A percentile compares a stretch with the other conserved stretches of the same genome.
Conservation (phyloP, 2,888 invertebrate species). For the Agrypnus murinus region DNA sequence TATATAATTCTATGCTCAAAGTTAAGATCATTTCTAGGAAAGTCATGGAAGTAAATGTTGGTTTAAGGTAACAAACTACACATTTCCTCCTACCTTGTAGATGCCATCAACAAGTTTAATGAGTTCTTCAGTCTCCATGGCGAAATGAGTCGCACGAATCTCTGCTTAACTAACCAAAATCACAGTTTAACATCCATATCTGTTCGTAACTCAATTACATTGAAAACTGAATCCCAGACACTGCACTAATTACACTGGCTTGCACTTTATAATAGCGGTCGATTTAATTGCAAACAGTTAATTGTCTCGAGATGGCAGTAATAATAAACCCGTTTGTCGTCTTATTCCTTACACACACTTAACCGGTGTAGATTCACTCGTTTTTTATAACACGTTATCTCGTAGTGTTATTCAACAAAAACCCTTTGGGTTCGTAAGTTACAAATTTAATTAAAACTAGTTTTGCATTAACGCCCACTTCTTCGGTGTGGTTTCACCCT, state of each 20-base stretch:
- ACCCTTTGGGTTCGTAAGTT: conserved; percentile 4
- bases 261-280: conserved; percentile 41
- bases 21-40: conserved; percentile 12
- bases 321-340: conserved; percentile 10
- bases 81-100: conserved; percentile 83
- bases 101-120: conserved; percentile 93
- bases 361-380: not conserved
- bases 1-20: conserved; percentile 11
- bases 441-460: conserved; percentile 27
- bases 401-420: too few species aligned
- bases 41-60: conserved; percentile 16
- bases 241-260: conserved; percentile 44
- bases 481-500: conserved; percentile 12
- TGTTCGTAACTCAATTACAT: conserved; percentile 44
- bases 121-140: conserved; percentile 91
- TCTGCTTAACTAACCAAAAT: conserved; percentile 36
- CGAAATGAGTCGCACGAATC: conserved; percentile 43
- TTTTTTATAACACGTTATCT: not conserved
- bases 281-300: conserved; percentile 42
- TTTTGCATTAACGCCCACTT: conserved; percentile 17
- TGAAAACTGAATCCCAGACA: conserved; percentile 37
- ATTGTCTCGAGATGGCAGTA: conserved; percentile 25
- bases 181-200: conserved; percentile 65
- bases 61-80: conserved; percentile 14
- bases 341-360: not conserved